phyloP scores from a whole-genome alignment of 2,888 invertebrate genomes.

The Tenthredo notha region DNA sequence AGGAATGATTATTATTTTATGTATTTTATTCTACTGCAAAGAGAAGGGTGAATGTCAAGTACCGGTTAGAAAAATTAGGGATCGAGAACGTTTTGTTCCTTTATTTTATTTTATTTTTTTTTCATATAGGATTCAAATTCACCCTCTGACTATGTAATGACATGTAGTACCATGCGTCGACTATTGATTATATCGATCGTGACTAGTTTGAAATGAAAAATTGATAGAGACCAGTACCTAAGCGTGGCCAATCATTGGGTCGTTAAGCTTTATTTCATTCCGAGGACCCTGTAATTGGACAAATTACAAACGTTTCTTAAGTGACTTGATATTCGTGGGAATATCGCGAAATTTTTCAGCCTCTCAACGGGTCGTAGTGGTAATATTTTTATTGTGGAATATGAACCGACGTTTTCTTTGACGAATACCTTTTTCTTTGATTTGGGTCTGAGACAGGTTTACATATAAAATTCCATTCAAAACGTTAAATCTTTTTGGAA shows the following conservation, averaged over 20 bases:
- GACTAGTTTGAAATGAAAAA: conserved; percentile 50
- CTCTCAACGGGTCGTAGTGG: background rate
- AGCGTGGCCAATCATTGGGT: conserved; percentile 8
- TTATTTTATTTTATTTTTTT: too few relatives aligned
- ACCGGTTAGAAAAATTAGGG: background rate
- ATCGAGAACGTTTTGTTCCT: conserved; percentile 15
- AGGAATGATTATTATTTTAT: conserved; percentile 37
- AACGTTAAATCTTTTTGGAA: background rate
- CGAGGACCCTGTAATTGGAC: conserved; percentile 20
- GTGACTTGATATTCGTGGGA: conserved; percentile 20
- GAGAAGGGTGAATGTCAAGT: conserved; percentile 35
- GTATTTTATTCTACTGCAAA: background rate
- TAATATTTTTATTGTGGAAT: background rate
- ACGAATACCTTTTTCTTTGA: background rate
- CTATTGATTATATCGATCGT: conserved; percentile 51
- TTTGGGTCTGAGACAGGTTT: background rate
- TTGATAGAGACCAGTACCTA: background rate
- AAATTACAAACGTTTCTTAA: background rate
- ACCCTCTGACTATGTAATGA: conserved; percentile 10
- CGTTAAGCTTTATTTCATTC: conserved; percentile 4
- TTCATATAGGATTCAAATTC: conserved; percentile 1
- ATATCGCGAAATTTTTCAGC: background rate
- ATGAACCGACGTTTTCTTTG: background rate
- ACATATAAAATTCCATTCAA: background rate
- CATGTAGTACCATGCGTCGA: background rate